Evolutionary conservation across 2,113 vertebrate species (phyloP).

Genomic region (Chlamydotis undulata): DNA sequence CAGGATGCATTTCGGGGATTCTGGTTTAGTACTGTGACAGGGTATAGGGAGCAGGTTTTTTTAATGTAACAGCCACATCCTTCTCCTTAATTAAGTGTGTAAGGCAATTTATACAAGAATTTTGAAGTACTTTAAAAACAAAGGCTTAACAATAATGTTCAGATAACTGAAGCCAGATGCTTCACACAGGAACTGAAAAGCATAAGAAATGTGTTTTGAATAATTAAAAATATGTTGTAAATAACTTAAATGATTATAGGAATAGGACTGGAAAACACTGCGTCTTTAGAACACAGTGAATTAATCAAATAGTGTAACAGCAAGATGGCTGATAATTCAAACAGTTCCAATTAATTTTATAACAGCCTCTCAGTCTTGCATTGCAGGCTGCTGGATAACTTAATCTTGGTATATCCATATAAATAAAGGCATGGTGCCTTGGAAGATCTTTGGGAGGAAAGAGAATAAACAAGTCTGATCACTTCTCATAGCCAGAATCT

Average conservation of each 20-base stretch:
- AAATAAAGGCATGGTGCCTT: not conserved
- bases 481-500: not conserved
- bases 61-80: not conserved
- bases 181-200: not conserved
- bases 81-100: not conserved
- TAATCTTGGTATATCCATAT: not conserved
- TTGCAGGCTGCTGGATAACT: not conserved
- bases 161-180: constrained; percentile 20
- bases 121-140: not conserved
- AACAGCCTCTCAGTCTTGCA: not conserved
- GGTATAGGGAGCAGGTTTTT: not conserved
- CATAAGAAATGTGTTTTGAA: constrained; percentile 8
- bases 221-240: constrained; percentile 19
- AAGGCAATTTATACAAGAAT: not conserved
- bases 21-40: not conserved
- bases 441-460: not conserved
- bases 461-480: not conserved
- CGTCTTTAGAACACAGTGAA: not conserved
- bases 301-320: not conserved
- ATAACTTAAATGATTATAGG: constrained; percentile 5
- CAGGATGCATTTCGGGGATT: not conserved
- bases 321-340: not conserved
- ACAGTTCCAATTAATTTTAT: not conserved
- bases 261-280: not conserved
- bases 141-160: constrained; percentile 1